phyloP scores from a whole-genome alignment of 2,888 invertebrate genomes.

The Gryllus longicercus region DNA sequence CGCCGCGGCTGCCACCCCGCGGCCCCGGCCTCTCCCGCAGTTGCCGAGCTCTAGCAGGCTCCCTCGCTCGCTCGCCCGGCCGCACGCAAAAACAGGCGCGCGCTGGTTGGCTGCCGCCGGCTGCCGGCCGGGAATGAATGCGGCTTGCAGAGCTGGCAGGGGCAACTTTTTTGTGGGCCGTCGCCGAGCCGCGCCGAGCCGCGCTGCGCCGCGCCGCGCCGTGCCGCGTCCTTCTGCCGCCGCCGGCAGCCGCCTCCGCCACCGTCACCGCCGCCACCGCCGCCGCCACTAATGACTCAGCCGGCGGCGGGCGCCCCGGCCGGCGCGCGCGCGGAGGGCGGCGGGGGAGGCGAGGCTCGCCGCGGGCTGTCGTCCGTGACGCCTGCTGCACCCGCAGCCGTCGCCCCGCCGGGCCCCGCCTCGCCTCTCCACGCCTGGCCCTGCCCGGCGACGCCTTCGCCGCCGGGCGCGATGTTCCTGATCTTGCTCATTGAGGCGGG shows the following conservation, averaged over 20 bases:
- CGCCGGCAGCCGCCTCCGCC: slow-evolving; percentile 31
- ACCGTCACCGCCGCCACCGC: slow-evolving; percentile 31
- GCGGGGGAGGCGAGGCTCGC: no score
- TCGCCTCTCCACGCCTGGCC: no score
- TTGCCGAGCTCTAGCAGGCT: background rate
- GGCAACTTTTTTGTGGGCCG: slow-evolving; percentile 5
- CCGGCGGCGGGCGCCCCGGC: slow-evolving; percentile 31
- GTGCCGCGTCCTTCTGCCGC: background rate
- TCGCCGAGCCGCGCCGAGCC: background rate
- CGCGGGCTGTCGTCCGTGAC: no score
- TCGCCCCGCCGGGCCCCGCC: no score
- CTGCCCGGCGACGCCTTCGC: no score
- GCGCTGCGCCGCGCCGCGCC: background rate
- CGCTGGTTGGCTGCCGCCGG: slow-evolving; percentile 29
- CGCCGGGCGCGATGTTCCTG: no score
- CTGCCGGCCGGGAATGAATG: slow-evolving; percentile 21
- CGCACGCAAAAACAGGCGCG: slow-evolving; percentile 34
- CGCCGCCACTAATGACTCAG: slow-evolving; percentile 29
- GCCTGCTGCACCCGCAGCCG: no score
- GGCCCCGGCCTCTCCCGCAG: background rate
- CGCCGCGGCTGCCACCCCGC: slow-evolving; percentile 2
- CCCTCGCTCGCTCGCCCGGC: slow-evolving; percentile 31
- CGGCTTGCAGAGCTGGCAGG: background rate
- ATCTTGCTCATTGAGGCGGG: no score
- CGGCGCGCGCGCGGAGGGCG: no score